Evolutionary conservation across 2,888 invertebrate species (phyloP).

Genomic region (Galeruca laticollis): DNA sequence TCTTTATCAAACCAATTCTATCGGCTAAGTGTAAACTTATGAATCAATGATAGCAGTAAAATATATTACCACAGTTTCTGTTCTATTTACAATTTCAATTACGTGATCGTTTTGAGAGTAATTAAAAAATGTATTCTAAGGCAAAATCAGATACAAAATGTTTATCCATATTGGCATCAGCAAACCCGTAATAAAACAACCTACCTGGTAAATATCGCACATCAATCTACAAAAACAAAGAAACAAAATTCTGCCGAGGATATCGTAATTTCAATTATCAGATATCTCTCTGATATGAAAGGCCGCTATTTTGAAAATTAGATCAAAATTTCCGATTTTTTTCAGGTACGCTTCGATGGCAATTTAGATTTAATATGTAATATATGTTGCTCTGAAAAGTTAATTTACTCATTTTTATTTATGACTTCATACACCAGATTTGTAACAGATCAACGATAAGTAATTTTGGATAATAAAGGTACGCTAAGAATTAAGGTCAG

Average conservation of each 20-base stretch:
- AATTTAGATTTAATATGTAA: constrained; percentile 27
- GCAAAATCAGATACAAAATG: not conserved
- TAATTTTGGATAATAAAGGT: constrained; percentile 1
- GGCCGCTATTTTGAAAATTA: constrained; percentile 19
- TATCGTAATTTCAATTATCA: constrained; percentile 31
- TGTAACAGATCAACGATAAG: not conserved
- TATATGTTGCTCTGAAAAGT: constrained; percentile 10
- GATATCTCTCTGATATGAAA: constrained; percentile 17
- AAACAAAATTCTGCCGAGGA: constrained; percentile 5
- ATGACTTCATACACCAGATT: constrained; percentile 17
- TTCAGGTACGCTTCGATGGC: constrained; percentile 8
- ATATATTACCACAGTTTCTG: too few relatives aligned
- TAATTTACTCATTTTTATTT: constrained; percentile 17
- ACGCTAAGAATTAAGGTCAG: not conserved
- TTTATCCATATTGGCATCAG: constrained; percentile 13
- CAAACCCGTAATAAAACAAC: constrained; percentile 18
- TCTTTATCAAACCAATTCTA: too few relatives aligned
- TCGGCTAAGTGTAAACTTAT: too few relatives aligned
- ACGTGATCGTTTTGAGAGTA: not conserved
- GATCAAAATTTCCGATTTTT: constrained; percentile 27
- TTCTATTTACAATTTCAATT: too few relatives aligned
- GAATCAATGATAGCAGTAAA: not conserved
- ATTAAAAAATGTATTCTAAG: not conserved
- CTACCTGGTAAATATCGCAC: constrained; percentile 19
- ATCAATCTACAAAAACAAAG: constrained; percentile 20